Conservation (phyloP, 2,113 vertebrate species). For the Apodemus speciosus region DNA sequence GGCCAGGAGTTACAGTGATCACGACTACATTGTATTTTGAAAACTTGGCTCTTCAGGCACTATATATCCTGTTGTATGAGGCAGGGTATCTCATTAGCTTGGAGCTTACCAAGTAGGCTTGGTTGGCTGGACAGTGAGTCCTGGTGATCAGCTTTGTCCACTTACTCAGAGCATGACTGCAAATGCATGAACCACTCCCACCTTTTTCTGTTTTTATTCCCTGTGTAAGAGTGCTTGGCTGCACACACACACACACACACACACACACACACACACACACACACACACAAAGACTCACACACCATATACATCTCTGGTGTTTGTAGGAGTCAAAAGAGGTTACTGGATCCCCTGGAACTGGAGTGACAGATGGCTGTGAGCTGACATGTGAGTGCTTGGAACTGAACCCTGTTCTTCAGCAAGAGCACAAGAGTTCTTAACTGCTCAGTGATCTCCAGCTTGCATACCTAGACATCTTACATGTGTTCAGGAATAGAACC, state of each 20-base stretch:
- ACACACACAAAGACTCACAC: too few species aligned
- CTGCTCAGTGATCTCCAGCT: neutral
- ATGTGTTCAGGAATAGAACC: neutral
- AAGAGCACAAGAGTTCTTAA: neutral
- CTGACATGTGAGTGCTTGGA: neutral
- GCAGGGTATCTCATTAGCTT: neutral
- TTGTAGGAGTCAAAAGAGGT: neutral
- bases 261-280: too few species aligned
- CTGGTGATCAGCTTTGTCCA: too few species aligned
- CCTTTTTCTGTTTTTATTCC: neutral
- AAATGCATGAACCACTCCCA: neutral
- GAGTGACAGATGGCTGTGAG: neutral
- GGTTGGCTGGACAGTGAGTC: neutral
- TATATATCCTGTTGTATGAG: neutral
- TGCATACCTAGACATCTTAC: neutral
- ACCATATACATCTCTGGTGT: neutral
- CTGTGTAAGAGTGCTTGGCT: neutral
- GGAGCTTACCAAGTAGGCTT: neutral
- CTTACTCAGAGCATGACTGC: neutral
- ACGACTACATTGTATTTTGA: constrained; percentile 23
- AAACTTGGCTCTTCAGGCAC: neutral
- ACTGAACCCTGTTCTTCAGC: neutral
- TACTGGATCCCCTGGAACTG: neutral
- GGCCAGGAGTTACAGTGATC: neutral
- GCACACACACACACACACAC: too few species aligned